Evolutionary conservation across 2,113 vertebrate species (phyloP).

Genomic region (Heptranchias perlo): DNA sequence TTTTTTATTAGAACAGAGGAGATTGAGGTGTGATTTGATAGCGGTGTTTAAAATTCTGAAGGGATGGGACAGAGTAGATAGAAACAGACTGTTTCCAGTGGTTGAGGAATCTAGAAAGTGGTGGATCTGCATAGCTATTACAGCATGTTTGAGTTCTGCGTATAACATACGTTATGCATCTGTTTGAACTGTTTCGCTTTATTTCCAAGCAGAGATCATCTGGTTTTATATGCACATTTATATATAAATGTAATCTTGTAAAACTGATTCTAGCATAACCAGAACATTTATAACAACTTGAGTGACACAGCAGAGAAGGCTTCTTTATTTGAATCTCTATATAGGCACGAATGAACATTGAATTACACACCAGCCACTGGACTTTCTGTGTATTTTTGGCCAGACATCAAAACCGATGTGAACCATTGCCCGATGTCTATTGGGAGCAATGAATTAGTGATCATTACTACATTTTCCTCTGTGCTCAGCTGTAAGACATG

Average conservation of each 20-base stretch:
- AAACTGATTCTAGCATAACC: not conserved
- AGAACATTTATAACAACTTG: not conserved
- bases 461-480: not conserved
- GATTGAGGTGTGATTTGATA: not conserved
- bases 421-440: not conserved
- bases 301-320: no score
- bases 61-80: not conserved
- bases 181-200: not conserved
- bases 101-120: not conserved
- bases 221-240: not conserved
- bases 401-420: not conserved
- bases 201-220: not conserved
- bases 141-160: not conserved
- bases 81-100: not conserved
- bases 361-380: not conserved
- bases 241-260: not conserved
- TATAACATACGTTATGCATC: not conserved
- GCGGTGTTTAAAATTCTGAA: not conserved
- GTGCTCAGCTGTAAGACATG: not conserved
- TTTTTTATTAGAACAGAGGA: not conserved
- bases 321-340: constrained; percentile 7
- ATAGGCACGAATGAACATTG: not conserved
- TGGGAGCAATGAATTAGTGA: not conserved
- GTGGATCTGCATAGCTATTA: not conserved
- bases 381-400: not conserved